Evolutionary conservation across 1,140 invertebrate genomes (phyloP), one percentile per base, ranked within the genome.

Genomic region (Rhyzopertha dominica): DNA sequence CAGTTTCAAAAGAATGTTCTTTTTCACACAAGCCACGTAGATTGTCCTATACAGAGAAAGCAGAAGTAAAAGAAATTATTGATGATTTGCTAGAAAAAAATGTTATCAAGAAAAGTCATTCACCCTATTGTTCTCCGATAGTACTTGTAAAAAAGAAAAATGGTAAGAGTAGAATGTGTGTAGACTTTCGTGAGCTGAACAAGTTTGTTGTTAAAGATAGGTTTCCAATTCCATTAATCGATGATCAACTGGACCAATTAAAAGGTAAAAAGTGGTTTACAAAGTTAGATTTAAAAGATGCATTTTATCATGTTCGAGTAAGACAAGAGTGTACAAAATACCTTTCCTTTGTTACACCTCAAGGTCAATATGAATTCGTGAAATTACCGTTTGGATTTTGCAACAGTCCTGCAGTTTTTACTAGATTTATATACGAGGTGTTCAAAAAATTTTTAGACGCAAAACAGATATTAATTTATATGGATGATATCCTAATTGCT

Each of bases 221-320:
- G 8, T 58, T 46, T 53, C 57, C 59, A 8, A n/a, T 58, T 10
- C 55, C 57, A 8, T 17, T 54, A 7, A 58, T 60, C 12, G 55
- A 62, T 32, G 57, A 60, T 32, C 19, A 50, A 8, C 39, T 62
- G 10, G 53, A 62, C 31, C 31, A 28, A 25, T 28, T 62, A 1
- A 25, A 47, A 39, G 40, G 28, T 8, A 53, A 45, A 37, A 49
- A 25, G 37, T 49, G 51, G 32, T 62, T 58, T 49, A 51, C 43
- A 7, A 28, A 23, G 9, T 32, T 61, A 20, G 54, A 63, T 42
- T 56, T 59, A 44, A 56, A 51, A 56, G 54, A 62, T 64, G 59
- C 54, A 43, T 57, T 65, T 48, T 49, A 54, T 43, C 52, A 61
- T 19, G 36, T 62, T 1, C 20, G 25, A 10, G 24, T 62, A n/a